phyloP scores from a whole-genome alignment of 2,797 vertebrate species.

The Phaenicophaeus curvirostris region DNA sequence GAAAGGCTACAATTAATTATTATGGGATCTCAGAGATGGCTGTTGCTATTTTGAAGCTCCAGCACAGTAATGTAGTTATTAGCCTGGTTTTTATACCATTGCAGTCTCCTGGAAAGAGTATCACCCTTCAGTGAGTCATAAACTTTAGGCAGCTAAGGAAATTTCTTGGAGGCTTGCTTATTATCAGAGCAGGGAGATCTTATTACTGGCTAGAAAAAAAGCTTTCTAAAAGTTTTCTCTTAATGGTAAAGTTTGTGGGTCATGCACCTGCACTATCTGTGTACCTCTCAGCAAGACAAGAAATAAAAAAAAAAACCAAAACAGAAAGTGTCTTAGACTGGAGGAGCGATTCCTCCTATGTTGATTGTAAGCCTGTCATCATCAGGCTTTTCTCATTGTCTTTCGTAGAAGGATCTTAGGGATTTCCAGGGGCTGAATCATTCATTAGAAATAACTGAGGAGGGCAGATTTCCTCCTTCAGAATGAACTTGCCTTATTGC shows the following conservation, averaged over 20 bases:
- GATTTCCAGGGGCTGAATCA: background rate
- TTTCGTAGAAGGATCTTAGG: background rate
- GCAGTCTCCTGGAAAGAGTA: background rate
- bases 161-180: background rate
- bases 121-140: background rate
- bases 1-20: conserved; percentile 30
- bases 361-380: background rate
- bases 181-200: background rate
- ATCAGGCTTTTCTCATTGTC: background rate
- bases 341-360: background rate
- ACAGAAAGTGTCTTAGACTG: background rate
- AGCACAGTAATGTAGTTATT: background rate
- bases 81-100: background rate
- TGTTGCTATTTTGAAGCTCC: conserved; percentile 39
- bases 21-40: background rate
- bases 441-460: background rate
- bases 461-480: background rate
- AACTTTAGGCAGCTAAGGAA: background rate
- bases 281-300: background rate
- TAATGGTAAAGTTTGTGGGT: background rate
- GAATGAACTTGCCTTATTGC: background rate
- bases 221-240: background rate
- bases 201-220: background rate
- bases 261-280: rapidly evolving
- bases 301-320: background rate